These are phyloP conservation scores for Byasa hedistus DNA, from an alignment of 2,888 invertebrate genomes.

Conservation along the genomic window DNA sequence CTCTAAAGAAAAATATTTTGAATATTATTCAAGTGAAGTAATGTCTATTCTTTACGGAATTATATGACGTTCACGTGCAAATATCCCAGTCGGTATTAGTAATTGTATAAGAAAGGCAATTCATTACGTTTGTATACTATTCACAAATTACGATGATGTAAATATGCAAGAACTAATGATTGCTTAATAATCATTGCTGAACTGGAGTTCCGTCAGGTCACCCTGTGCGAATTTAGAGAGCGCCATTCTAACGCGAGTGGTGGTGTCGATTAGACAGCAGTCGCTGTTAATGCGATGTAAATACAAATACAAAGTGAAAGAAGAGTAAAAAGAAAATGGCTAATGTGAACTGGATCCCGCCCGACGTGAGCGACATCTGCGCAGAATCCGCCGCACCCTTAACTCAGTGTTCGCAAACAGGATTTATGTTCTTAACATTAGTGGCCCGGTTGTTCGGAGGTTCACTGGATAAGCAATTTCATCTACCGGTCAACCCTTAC, in stretches of 20 bases:
- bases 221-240: conserved; percentile 8
- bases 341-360: conserved; percentile 71
- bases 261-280: conserved; percentile 14
- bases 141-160: conserved; percentile 5
- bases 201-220: conserved; percentile 1
- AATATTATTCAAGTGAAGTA: background rate
- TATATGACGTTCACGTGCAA: background rate
- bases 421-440: conserved; percentile 79
- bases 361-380: conserved; percentile 77
- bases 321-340: conserved; percentile 33
- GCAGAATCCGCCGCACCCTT: conserved; percentile 68
- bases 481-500: conserved; percentile 18
- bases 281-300: background rate
- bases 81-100: background rate
- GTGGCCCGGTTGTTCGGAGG: conserved; percentile 77
- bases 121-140: background rate
- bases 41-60: background rate
- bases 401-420: conserved; percentile 80
- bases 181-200: conserved; percentile 15
- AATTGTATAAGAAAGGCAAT: background rate
- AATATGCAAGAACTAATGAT: conserved; percentile 10
- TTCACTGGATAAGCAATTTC: conserved; percentile 15
- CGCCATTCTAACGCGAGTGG: conserved; percentile 26
- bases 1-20: background rate
- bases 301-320: conserved; percentile 4